Conservation (phyloP, 2,113 vertebrate species). For the Heteronetta atricapilla region DNA sequence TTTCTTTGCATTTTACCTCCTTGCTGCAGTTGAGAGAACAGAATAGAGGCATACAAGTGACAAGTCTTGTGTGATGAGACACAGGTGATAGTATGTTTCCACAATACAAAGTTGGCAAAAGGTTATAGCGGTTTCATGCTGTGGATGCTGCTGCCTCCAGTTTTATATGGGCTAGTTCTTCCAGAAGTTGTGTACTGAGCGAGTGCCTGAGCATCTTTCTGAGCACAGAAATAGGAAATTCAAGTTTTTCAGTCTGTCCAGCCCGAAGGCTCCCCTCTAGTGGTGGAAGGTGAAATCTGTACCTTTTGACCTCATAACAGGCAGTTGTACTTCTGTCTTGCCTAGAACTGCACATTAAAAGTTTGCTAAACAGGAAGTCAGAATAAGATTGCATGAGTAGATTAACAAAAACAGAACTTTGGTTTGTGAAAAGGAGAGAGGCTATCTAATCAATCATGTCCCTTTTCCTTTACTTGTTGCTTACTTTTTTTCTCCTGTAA, state of each 20-base stretch:
- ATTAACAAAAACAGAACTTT: neutral
- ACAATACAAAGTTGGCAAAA: neutral
- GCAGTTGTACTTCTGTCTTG: neutral
- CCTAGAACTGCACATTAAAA: neutral
- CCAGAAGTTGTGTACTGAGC: fast-evolving
- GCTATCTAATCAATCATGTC: neutral
- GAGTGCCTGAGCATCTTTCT: neutral
- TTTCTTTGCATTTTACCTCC: neutral
- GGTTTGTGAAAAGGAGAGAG: neutral
- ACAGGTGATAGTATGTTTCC: neutral
- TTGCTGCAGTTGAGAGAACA: neutral
- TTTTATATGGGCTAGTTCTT: neutral
- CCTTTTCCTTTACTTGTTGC: neutral
- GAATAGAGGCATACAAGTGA: neutral
- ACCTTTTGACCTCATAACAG: neutral
- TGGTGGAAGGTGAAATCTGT: neutral
- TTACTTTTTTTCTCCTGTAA: neutral
- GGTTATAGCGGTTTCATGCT: neutral
- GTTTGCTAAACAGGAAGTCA: neutral
- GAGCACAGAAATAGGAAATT: no score
- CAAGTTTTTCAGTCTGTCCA: no score
- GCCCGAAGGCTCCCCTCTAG: neutral
- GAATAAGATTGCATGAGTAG: neutral
- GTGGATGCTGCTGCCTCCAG: neutral
- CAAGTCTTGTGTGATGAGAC: neutral